Evolutionary conservation across 2,113 vertebrate genomes (phyloP).

Genomic region (Acinonyx jubatus): DNA sequence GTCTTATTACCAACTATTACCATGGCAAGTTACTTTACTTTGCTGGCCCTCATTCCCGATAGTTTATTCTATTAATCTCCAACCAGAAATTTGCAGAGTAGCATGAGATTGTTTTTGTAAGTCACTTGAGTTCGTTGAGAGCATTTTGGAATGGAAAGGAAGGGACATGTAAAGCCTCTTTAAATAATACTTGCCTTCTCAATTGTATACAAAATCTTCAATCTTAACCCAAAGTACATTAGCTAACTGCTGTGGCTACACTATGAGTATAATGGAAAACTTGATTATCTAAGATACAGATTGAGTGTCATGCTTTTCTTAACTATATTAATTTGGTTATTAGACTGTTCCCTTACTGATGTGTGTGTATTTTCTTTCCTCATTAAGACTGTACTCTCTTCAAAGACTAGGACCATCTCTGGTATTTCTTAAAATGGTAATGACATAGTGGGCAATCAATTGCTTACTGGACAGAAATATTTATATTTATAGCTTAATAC

Average conservation of each 20-base stretch:
- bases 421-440: background rate
- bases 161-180: background rate
- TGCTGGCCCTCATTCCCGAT: background rate
- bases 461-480: background rate
- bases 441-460: background rate
- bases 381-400: background rate
- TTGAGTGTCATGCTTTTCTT: background rate
- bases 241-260: background rate
- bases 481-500: constrained; percentile 63
- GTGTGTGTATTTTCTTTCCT: background rate
- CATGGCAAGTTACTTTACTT: background rate
- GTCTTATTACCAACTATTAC: background rate
- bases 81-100: background rate
- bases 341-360: background rate
- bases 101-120: background rate
- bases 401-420: background rate
- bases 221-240: background rate
- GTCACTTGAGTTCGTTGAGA: background rate
- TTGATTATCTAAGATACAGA: background rate
- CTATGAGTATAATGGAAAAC: background rate
- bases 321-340: background rate
- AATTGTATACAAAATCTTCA: background rate
- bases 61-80: background rate
- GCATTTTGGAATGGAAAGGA: background rate
- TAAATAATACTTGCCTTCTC: constrained; percentile 19